Evolutionary conservation across 2,888 invertebrate species (phyloP), one percentile per base, ranked within the genome.

Genomic region (Phorcus lineatus): DNA sequence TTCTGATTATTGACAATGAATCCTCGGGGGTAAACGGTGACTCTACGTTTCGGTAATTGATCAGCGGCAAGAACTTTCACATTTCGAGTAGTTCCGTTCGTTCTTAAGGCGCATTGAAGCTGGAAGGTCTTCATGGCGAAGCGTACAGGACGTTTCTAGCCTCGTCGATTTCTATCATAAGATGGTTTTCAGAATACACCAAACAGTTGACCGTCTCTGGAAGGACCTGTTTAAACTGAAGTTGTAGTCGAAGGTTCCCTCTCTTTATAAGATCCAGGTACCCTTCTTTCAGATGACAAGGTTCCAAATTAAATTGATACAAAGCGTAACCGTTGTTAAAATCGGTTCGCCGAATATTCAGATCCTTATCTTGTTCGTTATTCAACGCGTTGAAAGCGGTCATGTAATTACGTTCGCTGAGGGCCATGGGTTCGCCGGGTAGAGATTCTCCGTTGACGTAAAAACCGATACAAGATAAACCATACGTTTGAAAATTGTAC

Each of bases 361-460:
- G n/a, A 6, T 19, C 74, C 3, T 19, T n/a, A 22, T 47, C 53
- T 74, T 52, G 47, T 17, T 19, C 74, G 1, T 4, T 19, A 52
- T 47, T 52, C 13, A 74, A 19, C 2, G 11, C 19, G 52, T 74
- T 47, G 74, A 47, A 74, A 22, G 74, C 53, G 2, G 74, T 52
- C 47, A 74, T 47, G 52, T 19, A 47, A 9, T 74, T 11, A 16
- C 9, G 22, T 9, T 19, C 7, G 28, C 13, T 22, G 22, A 74
- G 11, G 2, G 22, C 36, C 55, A 82, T 53, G 6, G 82, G 79
- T 53, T 78, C 36, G 6, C 57, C 22, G 1, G 79, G 78, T 0
- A 80, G 53, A 11, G 57, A 74, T n/a, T 78, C 36, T 19, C 80
- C 80, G 19, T 82, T 79, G 4, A 80, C 11, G 16, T 22, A 74